Evolutionary conservation across 2,797 vertebrate genomes (phyloP).

Genomic region (Vultur gryphus): DNA sequence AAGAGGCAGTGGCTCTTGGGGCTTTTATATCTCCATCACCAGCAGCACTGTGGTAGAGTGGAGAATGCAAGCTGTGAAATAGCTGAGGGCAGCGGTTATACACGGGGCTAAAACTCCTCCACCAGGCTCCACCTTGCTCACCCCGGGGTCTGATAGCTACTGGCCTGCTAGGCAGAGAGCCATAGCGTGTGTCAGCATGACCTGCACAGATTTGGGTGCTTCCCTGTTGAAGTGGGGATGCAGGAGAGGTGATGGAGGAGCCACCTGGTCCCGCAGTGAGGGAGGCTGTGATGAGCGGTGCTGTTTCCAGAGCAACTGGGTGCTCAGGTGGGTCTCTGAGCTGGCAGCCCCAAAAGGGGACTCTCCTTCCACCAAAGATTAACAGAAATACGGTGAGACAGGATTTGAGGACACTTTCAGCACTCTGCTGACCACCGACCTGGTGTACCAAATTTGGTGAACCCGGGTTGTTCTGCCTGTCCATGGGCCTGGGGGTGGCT

Average conservation of each 20-base stretch:
- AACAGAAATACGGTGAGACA: not conserved
- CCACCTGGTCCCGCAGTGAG: not conserved
- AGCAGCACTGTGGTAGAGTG: not conserved
- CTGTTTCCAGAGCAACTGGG: not conserved
- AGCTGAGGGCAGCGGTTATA: not conserved
- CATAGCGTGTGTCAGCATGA: fast-evolving
- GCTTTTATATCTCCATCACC: not conserved
- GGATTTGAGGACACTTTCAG: not conserved
- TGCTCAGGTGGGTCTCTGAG: not conserved
- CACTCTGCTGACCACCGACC: not conserved
- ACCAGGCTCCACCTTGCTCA: not conserved
- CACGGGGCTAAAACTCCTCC: not conserved
- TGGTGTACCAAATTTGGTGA: not conserved
- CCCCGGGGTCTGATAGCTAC: not conserved
- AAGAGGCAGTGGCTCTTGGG: not conserved
- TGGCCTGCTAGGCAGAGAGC: not conserved
- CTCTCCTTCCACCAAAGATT: not conserved
- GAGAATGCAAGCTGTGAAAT: not conserved
- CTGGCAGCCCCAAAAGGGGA: not conserved
- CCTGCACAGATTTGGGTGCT: not conserved
- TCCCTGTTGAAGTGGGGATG: not conserved
- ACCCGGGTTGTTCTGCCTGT: not conserved
- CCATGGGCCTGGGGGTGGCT: not conserved
- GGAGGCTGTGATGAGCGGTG: not conserved
- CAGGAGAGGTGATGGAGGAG: not conserved